phyloP scores from a whole-genome alignment of 2,797 vertebrate species.

The Paedocypris micromegethes region DNA sequence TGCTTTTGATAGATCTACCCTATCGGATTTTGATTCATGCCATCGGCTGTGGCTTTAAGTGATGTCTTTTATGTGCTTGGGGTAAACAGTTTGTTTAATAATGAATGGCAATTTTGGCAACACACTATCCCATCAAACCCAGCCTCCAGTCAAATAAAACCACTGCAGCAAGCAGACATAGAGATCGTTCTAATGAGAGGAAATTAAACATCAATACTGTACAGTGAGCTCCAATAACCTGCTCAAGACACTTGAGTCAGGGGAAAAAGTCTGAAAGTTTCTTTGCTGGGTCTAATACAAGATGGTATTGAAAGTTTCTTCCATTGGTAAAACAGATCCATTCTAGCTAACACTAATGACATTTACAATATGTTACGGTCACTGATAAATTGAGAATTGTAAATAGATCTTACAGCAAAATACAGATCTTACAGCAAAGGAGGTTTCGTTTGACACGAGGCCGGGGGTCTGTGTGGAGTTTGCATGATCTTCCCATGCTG shows the following conservation, averaged over 20 bases:
- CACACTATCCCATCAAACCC: conserved; percentile 36
- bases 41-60: conserved; percentile 34
- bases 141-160: conserved; percentile 34
- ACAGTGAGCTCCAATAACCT: conserved; percentile 32
- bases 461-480: too few species aligned
- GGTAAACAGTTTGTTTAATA: conserved; percentile 52
- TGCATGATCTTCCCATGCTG: too few species aligned
- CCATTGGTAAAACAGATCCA: too few species aligned
- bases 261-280: conserved; percentile 5
- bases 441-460: too few species aligned
- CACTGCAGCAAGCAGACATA: conserved; percentile 19
- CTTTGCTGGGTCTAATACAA: conserved; percentile 17
- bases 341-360: too few species aligned
- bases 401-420: too few species aligned
- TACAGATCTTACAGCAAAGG: too few species aligned
- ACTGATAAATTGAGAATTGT: too few species aligned
- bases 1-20: conserved; percentile 33
- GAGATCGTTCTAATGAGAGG: conserved; percentile 39
- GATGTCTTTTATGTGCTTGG: conserved; percentile 38
- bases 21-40: conserved; percentile 44
- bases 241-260: conserved; percentile 16
- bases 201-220: conserved; percentile 40
- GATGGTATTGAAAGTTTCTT: neutral
- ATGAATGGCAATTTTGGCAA: conserved; percentile 43
- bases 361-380: too few species aligned